phyloP scores from a whole-genome alignment of 1,140 invertebrate species.

The Zaprionus inermis region DNA sequence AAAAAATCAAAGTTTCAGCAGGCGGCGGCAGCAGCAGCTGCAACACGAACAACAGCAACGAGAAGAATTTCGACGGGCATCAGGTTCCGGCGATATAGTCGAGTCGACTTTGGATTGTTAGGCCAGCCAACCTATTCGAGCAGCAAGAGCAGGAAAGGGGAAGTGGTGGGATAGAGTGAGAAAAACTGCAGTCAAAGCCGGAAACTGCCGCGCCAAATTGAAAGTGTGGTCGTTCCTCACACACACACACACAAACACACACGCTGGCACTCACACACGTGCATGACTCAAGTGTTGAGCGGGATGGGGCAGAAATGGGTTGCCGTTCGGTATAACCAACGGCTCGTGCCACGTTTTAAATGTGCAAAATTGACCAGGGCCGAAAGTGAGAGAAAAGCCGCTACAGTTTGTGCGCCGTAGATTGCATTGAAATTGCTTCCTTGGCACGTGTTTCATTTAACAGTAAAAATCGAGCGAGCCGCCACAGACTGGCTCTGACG shows the following conservation, averaged over 20 bases:
- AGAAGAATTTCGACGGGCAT: background rate
- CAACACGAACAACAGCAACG: background rate
- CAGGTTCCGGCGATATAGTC: constrained; percentile 20
- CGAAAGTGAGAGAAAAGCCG: constrained; percentile 21
- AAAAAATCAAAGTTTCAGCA: constrained; percentile 13
- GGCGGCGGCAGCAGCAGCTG: background rate
- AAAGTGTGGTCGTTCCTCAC: constrained; percentile 49
- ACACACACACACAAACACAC: constrained; percentile 28
- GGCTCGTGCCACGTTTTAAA: constrained; percentile 64
- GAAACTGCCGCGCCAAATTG: constrained; percentile 68
- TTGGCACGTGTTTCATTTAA: constrained; percentile 81
- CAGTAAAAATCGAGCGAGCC: constrained; percentile 62
- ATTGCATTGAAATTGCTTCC: constrained; percentile 79
- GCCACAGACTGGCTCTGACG: constrained; percentile 41
- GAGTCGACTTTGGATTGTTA: constrained; percentile 17
- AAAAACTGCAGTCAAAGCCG: constrained; percentile 42
- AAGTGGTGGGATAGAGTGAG: constrained; percentile 1
- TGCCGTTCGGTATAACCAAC: background rate
- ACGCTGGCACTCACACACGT: constrained; percentile 10
- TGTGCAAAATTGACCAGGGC: constrained; percentile 59
- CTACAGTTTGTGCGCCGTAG: constrained; percentile 51
- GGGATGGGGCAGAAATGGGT: too few relatives aligned
- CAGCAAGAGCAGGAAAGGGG: constrained; percentile 2
- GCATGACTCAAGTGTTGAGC: constrained; percentile 9
- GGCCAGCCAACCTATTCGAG: constrained; percentile 22